Evolutionary conservation across 2,113 vertebrate genomes (phyloP), one percentile per base, ranked within the genome.

Genomic region (Ophiodon elongatus): DNA sequence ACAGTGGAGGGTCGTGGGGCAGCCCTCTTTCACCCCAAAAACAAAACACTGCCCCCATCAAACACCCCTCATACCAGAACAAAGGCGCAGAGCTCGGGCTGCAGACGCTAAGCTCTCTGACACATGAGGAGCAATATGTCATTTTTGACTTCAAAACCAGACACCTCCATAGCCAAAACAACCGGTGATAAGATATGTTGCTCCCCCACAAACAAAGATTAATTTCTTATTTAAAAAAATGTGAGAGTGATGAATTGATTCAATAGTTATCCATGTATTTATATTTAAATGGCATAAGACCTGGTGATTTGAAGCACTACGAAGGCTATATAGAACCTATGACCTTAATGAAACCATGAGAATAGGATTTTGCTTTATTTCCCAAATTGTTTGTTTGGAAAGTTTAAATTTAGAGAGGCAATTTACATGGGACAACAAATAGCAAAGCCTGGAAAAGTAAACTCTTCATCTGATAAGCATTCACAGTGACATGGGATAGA

Each of bases 41-140:
- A 93, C 94, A 95, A 94, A 95, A 95, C 94, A 95, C 73, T 86
- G 89, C 93, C 92, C 92, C 95, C 94, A 93, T 94, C 94, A 94
- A 95, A 95, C 94, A 94, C 89, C 90, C 85, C 86, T 91, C 86
- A 86, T 83, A 85, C 80, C 89, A 93, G 95, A 95, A 94, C 94
- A 96, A 96, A 96, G 94, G 82, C 79, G 5, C 14, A 79, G 89
- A 87, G 88, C 88, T 85, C 31, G 65, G 67, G 78, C 89, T 54
- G 73, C 87, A 88, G 90, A 93, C 82, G 60, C 79, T 91, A 85
- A 91, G 88, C 91, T 91, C 82, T 88, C 77, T 88, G 92, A 94
- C 93, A 94, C 77, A 90, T 69, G 90, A 94, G 91, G 80, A 87
- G 85, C 86, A 90, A 92, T 88, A 93, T 92, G 88, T 92, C 90